These are phyloP conservation scores for Nudaria mundana DNA, from an alignment of 2,888 invertebrate species.

Conservation along the genomic window DNA sequence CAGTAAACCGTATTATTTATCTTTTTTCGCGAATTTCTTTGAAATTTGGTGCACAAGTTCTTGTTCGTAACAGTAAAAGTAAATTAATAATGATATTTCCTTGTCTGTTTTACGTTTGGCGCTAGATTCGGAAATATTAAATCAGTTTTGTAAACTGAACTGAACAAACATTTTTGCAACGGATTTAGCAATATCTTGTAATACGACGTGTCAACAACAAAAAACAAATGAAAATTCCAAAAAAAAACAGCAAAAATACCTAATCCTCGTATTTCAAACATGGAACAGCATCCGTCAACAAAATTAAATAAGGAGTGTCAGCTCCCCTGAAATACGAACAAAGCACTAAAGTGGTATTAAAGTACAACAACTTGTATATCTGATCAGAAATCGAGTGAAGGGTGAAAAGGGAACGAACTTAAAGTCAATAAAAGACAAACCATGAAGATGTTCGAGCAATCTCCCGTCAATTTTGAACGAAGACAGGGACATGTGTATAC, in stretches of 20 bases:
- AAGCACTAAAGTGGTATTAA: neutral
- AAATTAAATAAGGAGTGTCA: neutral
- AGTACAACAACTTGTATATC: conserved; percentile 1
- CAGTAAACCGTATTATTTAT: no score
- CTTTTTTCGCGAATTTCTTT: no score
- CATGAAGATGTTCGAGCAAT: conserved; percentile 39
- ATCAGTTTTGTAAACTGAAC: no score
- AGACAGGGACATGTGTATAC: conserved; percentile 47
- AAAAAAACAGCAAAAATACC: neutral
- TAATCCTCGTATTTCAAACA: neutral
- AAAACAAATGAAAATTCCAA: no score
- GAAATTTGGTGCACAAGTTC: no score
- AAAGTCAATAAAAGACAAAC: conserved; percentile 29
- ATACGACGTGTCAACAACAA: no score
- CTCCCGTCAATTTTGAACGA: conserved; percentile 40
- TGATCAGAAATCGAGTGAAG: neutral
- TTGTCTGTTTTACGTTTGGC: no score
- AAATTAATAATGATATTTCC: no score
- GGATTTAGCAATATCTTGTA: no score
- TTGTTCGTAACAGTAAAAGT: no score
- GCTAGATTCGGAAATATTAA: no score
- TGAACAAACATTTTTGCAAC: no score
- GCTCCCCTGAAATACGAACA: neutral
- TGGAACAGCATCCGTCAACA: neutral
- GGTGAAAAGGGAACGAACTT: conserved; percentile 5